Percentiles rank a stretch among this genome's conserved stretches.
Evolutionary conservation across 2,888 invertebrate species (phyloP).

Genomic region (Stramonita haemastoma): DNA sequence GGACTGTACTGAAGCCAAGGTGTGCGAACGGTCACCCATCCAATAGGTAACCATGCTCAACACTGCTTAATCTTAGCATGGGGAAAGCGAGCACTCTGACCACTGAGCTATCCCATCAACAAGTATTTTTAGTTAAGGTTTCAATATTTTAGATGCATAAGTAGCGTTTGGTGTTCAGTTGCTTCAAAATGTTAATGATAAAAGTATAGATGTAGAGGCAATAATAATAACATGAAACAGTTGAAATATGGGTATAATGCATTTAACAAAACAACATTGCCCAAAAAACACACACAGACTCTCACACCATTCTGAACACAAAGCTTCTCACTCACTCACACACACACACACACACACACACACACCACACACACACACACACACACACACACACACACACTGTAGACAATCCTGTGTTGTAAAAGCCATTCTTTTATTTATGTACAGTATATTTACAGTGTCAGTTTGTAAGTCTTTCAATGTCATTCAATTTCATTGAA

Average conservation of each 20-base stretch:
- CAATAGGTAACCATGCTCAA: no score
- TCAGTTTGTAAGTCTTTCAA: constrained; percentile 13
- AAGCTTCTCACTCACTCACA: background rate
- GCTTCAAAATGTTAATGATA: background rate
- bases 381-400: background rate
- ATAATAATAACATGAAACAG: background rate
- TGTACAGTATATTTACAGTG: background rate
- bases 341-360: background rate
- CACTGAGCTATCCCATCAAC: no score
- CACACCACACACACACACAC: background rate
- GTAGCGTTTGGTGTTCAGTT: background rate
- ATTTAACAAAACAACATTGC: background rate
- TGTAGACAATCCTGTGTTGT: background rate
- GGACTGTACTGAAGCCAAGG: no score
- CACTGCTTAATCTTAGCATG: no score
- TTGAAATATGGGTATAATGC: background rate
- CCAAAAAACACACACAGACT: background rate
- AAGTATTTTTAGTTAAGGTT: background rate
- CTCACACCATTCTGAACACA: background rate
- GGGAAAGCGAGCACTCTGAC: no score
- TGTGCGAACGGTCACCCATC: no score
- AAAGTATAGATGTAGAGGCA: background rate
- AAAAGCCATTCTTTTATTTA: constrained; percentile 3
- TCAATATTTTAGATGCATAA: background rate
- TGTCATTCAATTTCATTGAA: background rate